These are phyloP conservation scores for Diadegma fenestrale DNA, from an alignment of 2,888 invertebrate species.

Conservation along the genomic window DNA sequence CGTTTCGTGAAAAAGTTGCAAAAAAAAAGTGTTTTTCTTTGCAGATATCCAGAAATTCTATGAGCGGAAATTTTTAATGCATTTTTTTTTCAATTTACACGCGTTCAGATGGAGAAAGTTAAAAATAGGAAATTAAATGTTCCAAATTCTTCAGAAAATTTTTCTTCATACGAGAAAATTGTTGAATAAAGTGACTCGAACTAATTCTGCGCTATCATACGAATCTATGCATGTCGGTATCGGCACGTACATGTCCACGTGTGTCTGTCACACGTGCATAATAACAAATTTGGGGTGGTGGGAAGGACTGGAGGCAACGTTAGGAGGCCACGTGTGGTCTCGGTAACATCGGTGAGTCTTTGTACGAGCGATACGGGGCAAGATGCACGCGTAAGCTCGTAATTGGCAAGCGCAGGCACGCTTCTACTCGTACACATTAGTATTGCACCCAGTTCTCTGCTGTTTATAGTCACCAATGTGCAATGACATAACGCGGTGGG, in stretches of 20 bases:
- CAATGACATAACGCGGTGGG: slow-evolving; percentile 35
- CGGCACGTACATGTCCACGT: neutral
- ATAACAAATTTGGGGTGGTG: slow-evolving; percentile 55
- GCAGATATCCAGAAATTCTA: too few relatives aligned
- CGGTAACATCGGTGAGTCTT: slow-evolving; percentile 24
- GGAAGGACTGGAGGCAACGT: slow-evolving; percentile 39
- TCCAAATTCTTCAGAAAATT: too few relatives aligned
- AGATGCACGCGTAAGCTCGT: slow-evolving; percentile 45
- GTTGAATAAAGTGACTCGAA: too few relatives aligned
- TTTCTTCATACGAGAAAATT: too few relatives aligned
- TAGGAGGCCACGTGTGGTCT: slow-evolving; percentile 61
- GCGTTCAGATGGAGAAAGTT: too few relatives aligned
- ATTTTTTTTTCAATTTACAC: too few relatives aligned
- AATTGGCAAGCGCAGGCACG: slow-evolving; percentile 58
- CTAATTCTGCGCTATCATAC: neutral
- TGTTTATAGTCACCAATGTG: slow-evolving; percentile 40
- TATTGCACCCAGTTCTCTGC: slow-evolving; percentile 44
- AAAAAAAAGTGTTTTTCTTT: too few relatives aligned
- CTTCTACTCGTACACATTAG: slow-evolving; percentile 43
- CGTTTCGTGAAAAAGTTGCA: too few relatives aligned
- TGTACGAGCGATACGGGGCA: slow-evolving; percentile 37
- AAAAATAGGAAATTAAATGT: too few relatives aligned
- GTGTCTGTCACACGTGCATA: slow-evolving; percentile 56
- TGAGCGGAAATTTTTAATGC: too few relatives aligned
- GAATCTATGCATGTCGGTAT: neutral